Evolutionary conservation across 1,140 invertebrate species (phyloP), one percentile per base, ranked within the genome.

Genomic region (Bursaphelenchus mucronatus): DNA sequence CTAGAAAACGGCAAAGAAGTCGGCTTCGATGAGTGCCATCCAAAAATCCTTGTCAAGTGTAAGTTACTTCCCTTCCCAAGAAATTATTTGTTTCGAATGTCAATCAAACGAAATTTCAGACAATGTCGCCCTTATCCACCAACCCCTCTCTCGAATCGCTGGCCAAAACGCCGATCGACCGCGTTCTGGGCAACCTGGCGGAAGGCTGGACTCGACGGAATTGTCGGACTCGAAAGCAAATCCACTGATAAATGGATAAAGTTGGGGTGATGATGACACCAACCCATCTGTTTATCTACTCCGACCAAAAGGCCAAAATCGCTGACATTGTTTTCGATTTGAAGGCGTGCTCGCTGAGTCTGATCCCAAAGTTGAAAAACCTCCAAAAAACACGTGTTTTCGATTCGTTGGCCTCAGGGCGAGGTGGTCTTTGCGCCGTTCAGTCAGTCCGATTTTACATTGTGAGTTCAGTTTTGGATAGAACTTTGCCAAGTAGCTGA

Each of bases 121-220:
- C 39, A 43, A 56, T 30, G 30, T 30, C 30, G 30, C 30, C 30
- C 1, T 30, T 30, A 30, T 30, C 5, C 30, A 30, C 5, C 30
- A 30, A n/a, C n/a, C 30, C 30, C 40, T 59, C 57, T 1, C 13
- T 59, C 21, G 57, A 59, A 43, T 11, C 41, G 21, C 30, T 30
- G 15, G 57, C 57, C 21, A 39, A 59, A 11, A 59, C 15, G 11
- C 47, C 57, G 4, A 39, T 44, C 3, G 40, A 59, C 41, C 40
- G 45, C 4, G 13, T 59, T 11, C 13, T 17, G 11, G 49, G 54
- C 8, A 69, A 69, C 21, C 49, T 56, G 2, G 17, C 44, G 1
- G 68, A 69, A 58, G 70, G 68, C 39, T 69, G 68, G 68, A 15
- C 55, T n/a, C 61, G 69, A 8, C 44, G 68, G 15, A 57, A 69